Evolutionary conservation across 2,888 invertebrate genomes (phyloP), one percentile per base, ranked within the genome.

Genomic region (Autographa pulchrina): DNA sequence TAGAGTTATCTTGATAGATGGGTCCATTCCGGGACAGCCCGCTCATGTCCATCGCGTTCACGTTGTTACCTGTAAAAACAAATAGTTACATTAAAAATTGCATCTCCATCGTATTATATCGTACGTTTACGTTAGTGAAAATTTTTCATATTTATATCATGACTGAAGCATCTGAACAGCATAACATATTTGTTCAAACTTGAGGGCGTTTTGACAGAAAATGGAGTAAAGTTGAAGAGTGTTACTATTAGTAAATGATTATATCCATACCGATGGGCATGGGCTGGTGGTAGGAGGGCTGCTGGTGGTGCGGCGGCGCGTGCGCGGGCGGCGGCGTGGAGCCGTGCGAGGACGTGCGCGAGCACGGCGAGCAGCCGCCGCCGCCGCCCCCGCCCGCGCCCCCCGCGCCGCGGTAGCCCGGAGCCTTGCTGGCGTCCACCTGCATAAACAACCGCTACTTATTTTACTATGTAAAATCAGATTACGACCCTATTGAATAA

Each of bases 381-480:
- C 97, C 97, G 65, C 75, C 86, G 63, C 97, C 97, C 98, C 65
- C 98, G 98, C 71, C 98, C 98, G 70, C 85, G 52, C 97, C 97
- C 78, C 98, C 87, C 11, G 96, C 97, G 66, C 98, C 98, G 86
- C 98, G 97, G 92, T 99, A 99, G 0, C 99, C 99, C 0, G 99
- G 99, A 72, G 99, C 99, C 93, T 99, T 99, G 61, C 98, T 97
- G 6, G 98, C 98, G 94, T 99, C 98, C 75, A 97, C 98, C 95
- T 97, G 94, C 31, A 32, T 11, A 66, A 16, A 72, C 25, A 52
- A 56, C 6, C 56, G 20, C 11, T 7, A 18, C 13, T 18, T n/a
- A n/a, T n/a, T 31, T 5, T 35, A n/a, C 3, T 13, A 2, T 2
- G 25, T 25, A 25, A 25, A 25, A 2, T 25, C 25, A 25, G 1